Evolutionary conservation across 2,888 invertebrate genomes (phyloP), one percentile per base, ranked within the genome.

Genomic region (Phortica magna): DNA sequence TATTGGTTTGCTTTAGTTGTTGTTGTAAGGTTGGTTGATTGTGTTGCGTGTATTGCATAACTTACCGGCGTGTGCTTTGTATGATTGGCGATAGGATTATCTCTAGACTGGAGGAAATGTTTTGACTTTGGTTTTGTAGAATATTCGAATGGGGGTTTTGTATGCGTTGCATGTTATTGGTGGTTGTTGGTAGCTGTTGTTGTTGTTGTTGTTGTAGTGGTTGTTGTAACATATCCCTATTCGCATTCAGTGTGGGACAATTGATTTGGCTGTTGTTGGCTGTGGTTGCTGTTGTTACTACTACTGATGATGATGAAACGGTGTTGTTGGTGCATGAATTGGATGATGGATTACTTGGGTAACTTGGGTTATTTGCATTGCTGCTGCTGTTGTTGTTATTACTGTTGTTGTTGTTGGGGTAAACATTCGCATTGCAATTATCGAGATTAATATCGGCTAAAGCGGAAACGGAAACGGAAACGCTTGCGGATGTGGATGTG

Each of bases 31-130:
- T 83, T 80, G 5, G 5, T 61, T 61, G 59, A 10, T 61, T 17
- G 17, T 22, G 7, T 55, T 4, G 4, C 77, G 67, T 76, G 74
- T 22, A 22, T 17, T 17, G 61, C 81, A 84, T n/a, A 91, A 92
- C 92, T 92, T 92, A 92, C 92, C 92, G 91, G 89, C 91, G 91
- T 91, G 92, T 92, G 92, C 92, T 92, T 91, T 92, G 92, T 83
- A 92, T 92, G 89, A 92, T 92, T 92, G 92, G 92, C 90, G 92
- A 91, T 88, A 92, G 91, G 90, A 92, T 92, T 89, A 92, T 90
- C 90, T 92, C 92, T 91, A 92, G 90, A 89, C 92, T 92, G 89
- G 92, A 91, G 90, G 92, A 91, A 91, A 91, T 92, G 89, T 89
- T 92, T 89, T 89, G 90, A 89, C 87, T 89, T 89, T 90, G 90